Conservation (phyloP, 37 sponge, comb jelly and placozoan species). For the Crambe crambe region DNA sequence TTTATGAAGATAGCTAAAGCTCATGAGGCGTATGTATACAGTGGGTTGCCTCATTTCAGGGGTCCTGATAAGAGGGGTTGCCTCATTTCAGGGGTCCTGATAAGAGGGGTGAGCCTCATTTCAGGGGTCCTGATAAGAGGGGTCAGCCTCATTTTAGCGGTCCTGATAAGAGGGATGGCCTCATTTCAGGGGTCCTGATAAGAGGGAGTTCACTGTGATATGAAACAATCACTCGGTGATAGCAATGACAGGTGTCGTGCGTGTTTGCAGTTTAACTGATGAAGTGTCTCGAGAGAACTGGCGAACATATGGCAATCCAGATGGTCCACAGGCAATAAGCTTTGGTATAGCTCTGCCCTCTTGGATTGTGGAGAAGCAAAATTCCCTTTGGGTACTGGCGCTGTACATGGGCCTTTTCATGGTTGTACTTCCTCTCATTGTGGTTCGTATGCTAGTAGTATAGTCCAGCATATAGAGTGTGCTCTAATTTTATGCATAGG, state of each 20-base stretch:
- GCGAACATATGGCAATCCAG: conserved; percentile 91
- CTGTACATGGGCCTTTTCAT: conserved; percentile 75
- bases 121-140: too few relatives aligned
- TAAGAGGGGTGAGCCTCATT: too few relatives aligned
- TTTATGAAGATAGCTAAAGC: conserved; percentile 95
- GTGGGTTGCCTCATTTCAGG: too few relatives aligned
- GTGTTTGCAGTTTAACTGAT: conserved; percentile 71
- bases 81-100: too few relatives aligned
- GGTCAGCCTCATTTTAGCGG: too few relatives aligned
- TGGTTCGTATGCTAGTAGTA: conserved; percentile 45
- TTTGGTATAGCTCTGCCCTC: conserved; percentile 97
- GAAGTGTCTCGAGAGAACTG: conserved; percentile 89
- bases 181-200: too few relatives aligned
- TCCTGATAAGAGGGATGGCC: too few relatives aligned
- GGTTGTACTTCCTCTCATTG: conserved; percentile 71
- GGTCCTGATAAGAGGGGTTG: too few relatives aligned
- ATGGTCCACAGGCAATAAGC: conserved; percentile 81
- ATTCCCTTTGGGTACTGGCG: conserved; percentile 74
- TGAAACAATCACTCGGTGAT: too few relatives aligned
- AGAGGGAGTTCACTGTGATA: too few relatives aligned
- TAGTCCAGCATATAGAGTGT: not conserved
- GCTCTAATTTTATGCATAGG: conserved; percentile 23
- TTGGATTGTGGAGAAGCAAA: conserved; percentile 94
- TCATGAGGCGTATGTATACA: conserved; percentile 76
- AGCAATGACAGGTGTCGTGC: not conserved